Base-by-base conservation (phyloP, 2,888 invertebrate genomes). In the Monochamus alternatus region DNA sequence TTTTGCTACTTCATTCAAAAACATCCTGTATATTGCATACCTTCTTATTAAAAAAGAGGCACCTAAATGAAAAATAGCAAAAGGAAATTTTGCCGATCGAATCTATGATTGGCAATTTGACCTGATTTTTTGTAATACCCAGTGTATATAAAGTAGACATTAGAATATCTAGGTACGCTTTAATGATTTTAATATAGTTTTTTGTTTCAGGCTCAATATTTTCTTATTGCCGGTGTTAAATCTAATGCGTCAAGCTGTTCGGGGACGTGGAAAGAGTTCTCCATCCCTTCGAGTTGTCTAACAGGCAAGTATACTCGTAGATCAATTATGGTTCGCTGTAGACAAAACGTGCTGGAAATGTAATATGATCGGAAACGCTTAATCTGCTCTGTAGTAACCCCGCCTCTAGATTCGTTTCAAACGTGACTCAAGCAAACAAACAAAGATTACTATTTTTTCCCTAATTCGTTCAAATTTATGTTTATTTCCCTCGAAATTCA, bases 171-270 rank as follows among this genome's bases (percentile, higher is more conserved):
- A 52, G 52, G 52, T 52, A 52, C 52, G 3, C 14, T 74, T 72
- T 74, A 73, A 67, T 51, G 69, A 64, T 64, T 75, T 73, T 64
- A 68, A 75, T 71, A 31, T 65, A 22, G 58, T 81, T 80, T 80
- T 83, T 91, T 90, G 55, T 55, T 55, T 62, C 89, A 91, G 91
- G 91, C 91, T 89, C 88, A 86, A 80, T 86, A 88, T 90, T 89
- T 88, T 88, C 86, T 85, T 76, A 74, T 79, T 86, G 84, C 81
- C 79, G 84, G 86, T 87, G 89, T 90, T 89, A 86, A 89, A 90
- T 87, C 90, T 90, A 91, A 92, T 91, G 91, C 91, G 88, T 91
- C 91, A 92, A 91, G 90, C 91, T 92, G 92, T 92, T 91, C 91
- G 91, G 91, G 89, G 90, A 91, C 90, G 91, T 92, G 91, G 92